Evolutionary conservation across 1,140 invertebrate genomes (phyloP).

Genomic region (Drosophila rufa): DNA sequence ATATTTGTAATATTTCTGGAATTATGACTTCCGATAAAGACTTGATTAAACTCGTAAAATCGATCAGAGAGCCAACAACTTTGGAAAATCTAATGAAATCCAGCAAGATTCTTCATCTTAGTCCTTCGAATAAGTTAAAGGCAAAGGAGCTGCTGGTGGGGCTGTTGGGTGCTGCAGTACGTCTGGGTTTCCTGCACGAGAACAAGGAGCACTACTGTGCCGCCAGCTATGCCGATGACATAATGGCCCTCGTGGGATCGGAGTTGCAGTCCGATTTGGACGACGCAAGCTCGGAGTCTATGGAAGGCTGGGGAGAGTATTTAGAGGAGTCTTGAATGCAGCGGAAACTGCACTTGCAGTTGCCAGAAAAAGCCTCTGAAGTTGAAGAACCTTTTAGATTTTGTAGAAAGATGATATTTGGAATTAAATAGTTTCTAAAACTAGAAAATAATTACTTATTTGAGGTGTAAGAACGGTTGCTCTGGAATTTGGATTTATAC

Average conservation of each 20-base stretch:
- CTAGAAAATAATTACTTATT: too few relatives aligned
- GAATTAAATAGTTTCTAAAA: too few relatives aligned
- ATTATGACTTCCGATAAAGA: slow-evolving; percentile 1
- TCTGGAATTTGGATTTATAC: too few relatives aligned
- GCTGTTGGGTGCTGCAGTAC: slow-evolving; percentile 7
- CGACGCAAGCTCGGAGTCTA: slow-evolving; percentile 1
- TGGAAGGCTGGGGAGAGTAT: not conserved
- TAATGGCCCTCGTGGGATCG: not conserved
- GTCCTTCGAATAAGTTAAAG: not conserved
- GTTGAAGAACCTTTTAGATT: not conserved
- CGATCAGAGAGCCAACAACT: slow-evolving; percentile 1
- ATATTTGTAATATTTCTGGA: not conserved
- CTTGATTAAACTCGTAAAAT: not conserved
- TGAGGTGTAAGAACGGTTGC: too few relatives aligned
- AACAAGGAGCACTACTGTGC: slow-evolving; percentile 22
- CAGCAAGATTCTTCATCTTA: not conserved
- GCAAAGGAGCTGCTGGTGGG: not conserved
- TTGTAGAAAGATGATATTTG: too few relatives aligned
- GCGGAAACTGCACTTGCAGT: too few relatives aligned
- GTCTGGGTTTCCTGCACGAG: slow-evolving; percentile 19
- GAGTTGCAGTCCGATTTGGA: not conserved
- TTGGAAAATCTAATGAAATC: not conserved
- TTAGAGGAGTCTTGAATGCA: not conserved
- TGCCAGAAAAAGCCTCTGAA: not conserved
- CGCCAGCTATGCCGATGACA: slow-evolving; percentile 13